Evolutionary conservation across 2,113 vertebrate species (phyloP), one percentile per base, ranked within the genome.

Genomic region (Telmatochromis brichardi): DNA sequence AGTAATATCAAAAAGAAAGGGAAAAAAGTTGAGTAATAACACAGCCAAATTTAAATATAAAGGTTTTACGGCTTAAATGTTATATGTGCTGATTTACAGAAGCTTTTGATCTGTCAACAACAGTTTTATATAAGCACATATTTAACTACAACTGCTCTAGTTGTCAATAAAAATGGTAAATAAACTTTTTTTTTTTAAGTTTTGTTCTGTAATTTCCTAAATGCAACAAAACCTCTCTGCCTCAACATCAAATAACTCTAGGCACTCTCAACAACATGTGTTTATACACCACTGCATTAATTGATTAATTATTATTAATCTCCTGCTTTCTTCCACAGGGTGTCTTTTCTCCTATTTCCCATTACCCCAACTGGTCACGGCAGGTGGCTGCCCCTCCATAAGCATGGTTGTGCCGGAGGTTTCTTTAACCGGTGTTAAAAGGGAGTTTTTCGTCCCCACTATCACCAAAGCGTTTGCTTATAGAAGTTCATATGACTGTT

Each of bases 41-140:
- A 50, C 19, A n/a, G 50, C 19, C 19, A 53, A 0, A 53, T n/a
- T 53, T n/a, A 53, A n/a, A 53, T 53, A 9, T n/a, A 53, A 53
- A 53, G 50, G 19, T 53, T 50, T 50, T 50, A 51, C 5, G 50
- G 19, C 9, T 51, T 53, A n/a, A 53, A 53, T 9, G 8, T 53
- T 53, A n/a, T 53, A n/a, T 53, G 5, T 0, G 19, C 50, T n/a
- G 9, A 53, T 53, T 53, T 19, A 19, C 50, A 53, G 19, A 53
- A 53, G 19, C 19, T 19, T 53, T 53, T 53, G 50, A n/a, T 53
- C 19, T 19, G 8, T 53, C 19, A 53, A 53, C 17, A 53, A 47
- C 9, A 0, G 17, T 53, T n/a, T 53, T n/a, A 53, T 47, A n/a
- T 53, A 21, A 0, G 19, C 19, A 53, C 17, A 53, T n/a, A 53